Evolutionary conservation across 2,888 invertebrate genomes (phyloP), one percentile per base, ranked within the genome.

Genomic region (Exephanes ischioxanthus): DNA sequence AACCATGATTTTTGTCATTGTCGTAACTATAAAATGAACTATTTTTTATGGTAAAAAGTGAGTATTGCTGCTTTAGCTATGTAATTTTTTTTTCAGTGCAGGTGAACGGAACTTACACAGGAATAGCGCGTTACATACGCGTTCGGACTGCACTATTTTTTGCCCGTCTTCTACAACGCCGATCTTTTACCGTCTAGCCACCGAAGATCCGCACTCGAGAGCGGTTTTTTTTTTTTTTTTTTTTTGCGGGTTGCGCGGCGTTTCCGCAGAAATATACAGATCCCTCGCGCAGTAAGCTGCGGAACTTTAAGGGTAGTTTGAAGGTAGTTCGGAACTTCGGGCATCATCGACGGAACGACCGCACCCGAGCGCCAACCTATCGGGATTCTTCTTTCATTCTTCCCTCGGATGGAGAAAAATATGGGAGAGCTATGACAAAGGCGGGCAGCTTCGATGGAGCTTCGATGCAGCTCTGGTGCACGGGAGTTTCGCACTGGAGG

Each of bases 131-230:
- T 11, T 61, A 33, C 1, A 16, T 61, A 30, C 61, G 30, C 16
- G 16, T 14, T 16, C 33, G 51, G n/a, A 37, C 14, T 67, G n/a
- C 7, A n/a, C 37, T 26, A n/a, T 55, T 58, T 58, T 78, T 37
- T 37, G 48, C 33, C 58, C 26, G n/a, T 37, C 19, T 45, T 51
- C 61, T 22, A 19, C 76, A 71, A 45, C 26, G 72, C 51, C 66
- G 68, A 78, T 73, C 76, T 77, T 63, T 71, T 53, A 53, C 53
- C 66, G 51, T 45, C 33, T 6, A 19, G 26, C 53, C 53, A n/a
- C 22, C 2, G 45, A 70, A 63, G 41, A 71, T 82, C 33, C 7
- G 53, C 48, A 61, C 66, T 45, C 14, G 45, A 1, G 14, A 0
- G 45, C 1, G n/a, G n/a, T n/a, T n/a, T n/a, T n/a, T n/a, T 45